Conservation (phyloP, 2,797 vertebrate genomes). For the Denticeps clupeoides region DNA sequence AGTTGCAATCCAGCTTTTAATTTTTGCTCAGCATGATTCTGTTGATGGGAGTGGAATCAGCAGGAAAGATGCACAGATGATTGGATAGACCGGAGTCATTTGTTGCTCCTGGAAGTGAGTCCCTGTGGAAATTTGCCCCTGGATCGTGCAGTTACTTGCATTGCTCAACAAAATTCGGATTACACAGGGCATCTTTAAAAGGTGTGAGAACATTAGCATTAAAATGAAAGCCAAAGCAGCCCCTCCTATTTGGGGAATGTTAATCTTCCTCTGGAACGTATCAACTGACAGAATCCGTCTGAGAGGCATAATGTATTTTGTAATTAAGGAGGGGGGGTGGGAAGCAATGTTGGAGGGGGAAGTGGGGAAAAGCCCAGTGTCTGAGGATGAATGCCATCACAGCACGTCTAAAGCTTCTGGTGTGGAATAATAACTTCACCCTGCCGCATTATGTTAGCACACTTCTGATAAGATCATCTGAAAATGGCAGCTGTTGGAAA, state of each 20-base stretch:
- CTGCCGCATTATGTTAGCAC: slow-evolving; percentile 56
- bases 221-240: slow-evolving; percentile 33
- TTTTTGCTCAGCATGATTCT: no score
- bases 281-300: slow-evolving; percentile 38
- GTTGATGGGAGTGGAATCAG: no score
- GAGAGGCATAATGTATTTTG: slow-evolving; percentile 26
- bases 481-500: slow-evolving; percentile 85
- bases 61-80: no score
- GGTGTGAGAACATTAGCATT: slow-evolving; percentile 33
- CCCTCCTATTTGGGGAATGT: slow-evolving; percentile 25
- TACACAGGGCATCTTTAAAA: slow-evolving; percentile 12
- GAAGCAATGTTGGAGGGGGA: neutral
- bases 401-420: slow-evolving; percentile 51
- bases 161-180: no score
- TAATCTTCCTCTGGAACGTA: slow-evolving; percentile 37
- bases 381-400: slow-evolving; percentile 53
- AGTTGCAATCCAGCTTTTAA: no score
- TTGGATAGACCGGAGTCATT: no score
- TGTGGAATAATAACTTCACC: slow-evolving; percentile 68
- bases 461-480: slow-evolving; percentile 69
- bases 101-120: no score
- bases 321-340: slow-evolving; percentile 43
- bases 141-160: no score
- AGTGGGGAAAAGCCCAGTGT: slow-evolving; percentile 32
- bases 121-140: no score